Conservation (phyloP, 2,113 vertebrate genomes). For the Petromus typicus region DNA sequence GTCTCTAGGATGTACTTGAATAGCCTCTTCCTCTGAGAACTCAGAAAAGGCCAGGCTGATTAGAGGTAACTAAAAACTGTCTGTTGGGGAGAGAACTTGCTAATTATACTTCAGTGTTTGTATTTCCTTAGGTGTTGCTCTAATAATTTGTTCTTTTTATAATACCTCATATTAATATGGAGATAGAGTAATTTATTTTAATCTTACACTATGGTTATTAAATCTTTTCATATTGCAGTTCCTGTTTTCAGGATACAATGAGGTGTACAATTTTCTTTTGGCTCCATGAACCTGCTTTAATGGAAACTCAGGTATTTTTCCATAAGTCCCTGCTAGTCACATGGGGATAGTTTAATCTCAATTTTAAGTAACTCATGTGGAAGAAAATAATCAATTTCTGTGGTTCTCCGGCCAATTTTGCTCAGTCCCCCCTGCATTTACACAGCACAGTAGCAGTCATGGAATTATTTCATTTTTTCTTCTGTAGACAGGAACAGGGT, state of each 20-base stretch:
- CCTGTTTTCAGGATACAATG: constrained; percentile 11
- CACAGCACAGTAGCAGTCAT: background rate
- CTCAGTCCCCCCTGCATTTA: background rate
- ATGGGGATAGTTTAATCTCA: background rate
- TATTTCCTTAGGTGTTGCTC: constrained; percentile 30
- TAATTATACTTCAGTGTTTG: constrained; percentile 12
- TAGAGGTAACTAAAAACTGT: background rate
- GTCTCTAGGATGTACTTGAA: constrained; percentile 22
- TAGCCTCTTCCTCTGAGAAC: background rate
- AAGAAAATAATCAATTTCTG: background rate
- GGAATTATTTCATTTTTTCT: background rate
- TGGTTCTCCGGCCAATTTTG: background rate
- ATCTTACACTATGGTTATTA: background rate
- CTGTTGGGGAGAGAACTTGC: background rate
- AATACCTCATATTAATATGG: background rate
- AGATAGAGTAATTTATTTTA: background rate
- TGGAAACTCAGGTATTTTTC: constrained; percentile 38
- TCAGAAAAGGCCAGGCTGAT: background rate
- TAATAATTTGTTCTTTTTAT: constrained; percentile 24
- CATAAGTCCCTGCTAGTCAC: background rate
- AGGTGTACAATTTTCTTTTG: constrained; percentile 14
- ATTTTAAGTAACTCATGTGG: background rate
- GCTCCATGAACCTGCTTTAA: background rate
- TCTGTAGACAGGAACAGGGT: background rate
- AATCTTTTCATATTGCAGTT: constrained; percentile 37